Evolutionary conservation across 1,140 invertebrate genomes (phyloP).

Genomic region (Pseudomyrmex sp.): DNA sequence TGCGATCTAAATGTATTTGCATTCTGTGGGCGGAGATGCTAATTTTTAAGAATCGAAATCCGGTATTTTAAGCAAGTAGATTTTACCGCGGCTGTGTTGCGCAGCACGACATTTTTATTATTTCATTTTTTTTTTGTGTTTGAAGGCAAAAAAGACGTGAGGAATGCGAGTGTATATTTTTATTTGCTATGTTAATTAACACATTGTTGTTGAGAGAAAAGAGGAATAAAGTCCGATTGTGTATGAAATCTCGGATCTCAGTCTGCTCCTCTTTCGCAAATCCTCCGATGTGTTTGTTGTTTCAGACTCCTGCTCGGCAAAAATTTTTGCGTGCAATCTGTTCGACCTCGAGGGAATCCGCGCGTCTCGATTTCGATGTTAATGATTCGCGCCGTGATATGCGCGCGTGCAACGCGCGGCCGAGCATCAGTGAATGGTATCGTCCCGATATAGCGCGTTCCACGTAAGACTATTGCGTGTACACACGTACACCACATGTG

Average conservation of each 20-base stretch:
- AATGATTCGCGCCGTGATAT: conserved; percentile 35
- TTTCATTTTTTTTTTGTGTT: too few species aligned
- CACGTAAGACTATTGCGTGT: conserved; percentile 1
- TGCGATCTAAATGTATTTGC: background rate
- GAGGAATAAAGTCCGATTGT: background rate
- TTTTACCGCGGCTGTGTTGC: too few species aligned
- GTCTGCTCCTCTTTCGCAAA: too few species aligned
- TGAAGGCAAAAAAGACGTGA: too few species aligned
- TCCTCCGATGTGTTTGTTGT: background rate
- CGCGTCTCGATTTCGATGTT: conserved; percentile 15
- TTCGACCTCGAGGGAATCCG: background rate
- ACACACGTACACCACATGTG: background rate
- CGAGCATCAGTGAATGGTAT: conserved; percentile 16
- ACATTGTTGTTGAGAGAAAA: background rate
- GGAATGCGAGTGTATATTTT: too few species aligned
- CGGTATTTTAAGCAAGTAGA: too few species aligned
- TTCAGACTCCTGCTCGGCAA: background rate
- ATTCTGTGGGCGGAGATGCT: background rate
- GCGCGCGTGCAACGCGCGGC: background rate
- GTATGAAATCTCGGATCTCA: too few species aligned
- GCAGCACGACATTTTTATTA: too few species aligned
- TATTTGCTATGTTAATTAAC: too few species aligned
- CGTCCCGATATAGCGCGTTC: conserved; percentile 11
- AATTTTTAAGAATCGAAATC: background rate
- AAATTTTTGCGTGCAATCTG: background rate